Conservation (phyloP, 2,888 invertebrate species). For the Meiosimyza platycephala region DNA sequence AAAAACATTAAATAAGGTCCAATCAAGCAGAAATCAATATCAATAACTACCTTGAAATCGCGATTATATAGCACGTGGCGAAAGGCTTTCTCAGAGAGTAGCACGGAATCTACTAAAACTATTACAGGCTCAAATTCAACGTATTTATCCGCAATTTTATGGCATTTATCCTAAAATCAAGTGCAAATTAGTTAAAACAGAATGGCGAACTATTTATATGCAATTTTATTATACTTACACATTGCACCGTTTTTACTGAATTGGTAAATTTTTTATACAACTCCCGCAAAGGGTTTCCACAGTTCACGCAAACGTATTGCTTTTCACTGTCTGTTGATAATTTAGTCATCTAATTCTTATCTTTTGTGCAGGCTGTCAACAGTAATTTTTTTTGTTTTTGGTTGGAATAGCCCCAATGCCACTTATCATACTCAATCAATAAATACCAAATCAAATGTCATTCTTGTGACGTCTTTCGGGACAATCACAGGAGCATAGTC, state of each 20-base stretch:
- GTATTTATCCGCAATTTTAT: slow-evolving; percentile 85
- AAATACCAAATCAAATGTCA: too few species aligned
- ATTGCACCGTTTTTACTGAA: slow-evolving; percentile 78
- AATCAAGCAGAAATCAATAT: slow-evolving; percentile 67
- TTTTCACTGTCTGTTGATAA: slow-evolving; percentile 32
- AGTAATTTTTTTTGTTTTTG: too few species aligned
- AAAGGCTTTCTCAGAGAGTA: slow-evolving; percentile 85
- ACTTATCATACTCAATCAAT: too few species aligned
- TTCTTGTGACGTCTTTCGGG: too few species aligned
- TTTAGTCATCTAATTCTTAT: background rate
- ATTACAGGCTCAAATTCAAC: slow-evolving; percentile 92
- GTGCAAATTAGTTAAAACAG: background rate
- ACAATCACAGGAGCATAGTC: too few species aligned
- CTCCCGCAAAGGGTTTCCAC: slow-evolving; percentile 73
- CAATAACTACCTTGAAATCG: slow-evolving; percentile 77
- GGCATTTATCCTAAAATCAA: slow-evolving; percentile 77
- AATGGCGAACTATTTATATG: background rate
- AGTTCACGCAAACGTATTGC: slow-evolving; percentile 73
- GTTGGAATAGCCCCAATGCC: too few species aligned
- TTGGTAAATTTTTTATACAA: slow-evolving; percentile 78
- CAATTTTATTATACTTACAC: slow-evolving; percentile 71
- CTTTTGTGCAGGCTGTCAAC: too few species aligned
- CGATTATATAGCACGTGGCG: slow-evolving; percentile 87
- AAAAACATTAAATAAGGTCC: background rate
- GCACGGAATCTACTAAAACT: slow-evolving; percentile 84